Evolutionary conservation across 2,888 invertebrate genomes (phyloP).

Genomic region (Trachelus iudaicus): DNA sequence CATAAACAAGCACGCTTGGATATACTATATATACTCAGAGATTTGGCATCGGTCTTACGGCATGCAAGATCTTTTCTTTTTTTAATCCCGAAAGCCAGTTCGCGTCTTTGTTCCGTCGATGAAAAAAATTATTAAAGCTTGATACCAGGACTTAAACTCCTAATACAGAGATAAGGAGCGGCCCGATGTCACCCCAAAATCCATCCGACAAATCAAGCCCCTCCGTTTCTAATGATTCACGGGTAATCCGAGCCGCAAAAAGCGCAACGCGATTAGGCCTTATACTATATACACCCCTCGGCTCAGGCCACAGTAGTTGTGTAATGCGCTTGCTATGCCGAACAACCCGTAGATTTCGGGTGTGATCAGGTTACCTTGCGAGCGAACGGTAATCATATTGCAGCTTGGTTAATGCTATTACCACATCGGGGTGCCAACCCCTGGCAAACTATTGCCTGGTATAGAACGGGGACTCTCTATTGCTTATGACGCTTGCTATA

Average conservation of each 20-base stretch:
- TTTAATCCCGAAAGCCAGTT: background rate
- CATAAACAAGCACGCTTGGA: background rate
- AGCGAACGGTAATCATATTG: conserved; percentile 65
- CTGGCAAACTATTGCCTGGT: background rate
- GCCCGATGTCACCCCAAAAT: conserved; percentile 28
- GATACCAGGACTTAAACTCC: conserved; percentile 48
- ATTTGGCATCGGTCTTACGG: background rate
- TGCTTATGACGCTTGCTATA: conserved; percentile 63
- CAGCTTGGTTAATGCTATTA: conserved; percentile 65
- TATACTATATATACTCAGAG: background rate
- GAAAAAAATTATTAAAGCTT: background rate
- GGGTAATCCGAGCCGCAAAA: conserved; percentile 65
- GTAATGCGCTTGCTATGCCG: conserved; percentile 43
- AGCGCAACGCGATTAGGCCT: conserved; percentile 62
- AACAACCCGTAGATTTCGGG: conserved; percentile 57
- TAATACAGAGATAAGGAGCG: conserved; percentile 61
- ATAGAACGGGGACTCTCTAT: conserved; percentile 45
- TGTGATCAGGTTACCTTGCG: conserved; percentile 64
- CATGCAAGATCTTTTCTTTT: background rate
- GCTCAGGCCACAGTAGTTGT: conserved; percentile 34
- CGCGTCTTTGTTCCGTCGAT: background rate
- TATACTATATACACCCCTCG: background rate
- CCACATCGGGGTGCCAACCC: conserved; percentile 50
- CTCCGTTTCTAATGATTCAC: conserved; percentile 55
- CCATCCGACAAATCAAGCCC: conserved; percentile 17